A percentile compares a stretch with the other conserved stretches of the same genome.
phyloP scores from a whole-genome alignment of 2,888 invertebrate genomes.

The Archips xylosteana region DNA sequence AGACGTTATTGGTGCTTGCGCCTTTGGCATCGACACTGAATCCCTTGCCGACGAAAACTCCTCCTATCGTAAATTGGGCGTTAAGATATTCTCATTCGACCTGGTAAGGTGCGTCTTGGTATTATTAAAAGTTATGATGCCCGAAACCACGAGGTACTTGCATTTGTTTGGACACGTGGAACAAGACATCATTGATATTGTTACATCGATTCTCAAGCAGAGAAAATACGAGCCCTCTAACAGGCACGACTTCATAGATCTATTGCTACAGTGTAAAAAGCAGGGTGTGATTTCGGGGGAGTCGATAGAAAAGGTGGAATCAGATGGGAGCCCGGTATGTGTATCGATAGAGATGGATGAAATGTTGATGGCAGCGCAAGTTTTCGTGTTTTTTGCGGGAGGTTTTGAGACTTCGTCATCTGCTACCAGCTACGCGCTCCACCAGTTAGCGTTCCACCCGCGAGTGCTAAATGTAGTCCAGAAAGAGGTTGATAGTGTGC shows the following conservation, averaged over 20 bases:
- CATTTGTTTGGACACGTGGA: neutral
- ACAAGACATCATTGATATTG: constrained; percentile 38
- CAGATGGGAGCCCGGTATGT: constrained; percentile 39
- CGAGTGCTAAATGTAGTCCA: neutral
- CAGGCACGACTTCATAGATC: constrained; percentile 44
- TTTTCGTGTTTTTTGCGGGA: constrained; percentile 12
- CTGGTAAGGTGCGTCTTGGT: neutral
- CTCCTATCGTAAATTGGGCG: constrained; percentile 24
- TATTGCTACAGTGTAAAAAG: constrained; percentile 43
- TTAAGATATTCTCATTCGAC: constrained; percentile 3
- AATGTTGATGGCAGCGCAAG: constrained; percentile 42
- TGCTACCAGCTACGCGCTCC: constrained; percentile 10
- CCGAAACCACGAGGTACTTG: neutral
- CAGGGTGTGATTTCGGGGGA: constrained; percentile 44
- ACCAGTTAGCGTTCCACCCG: constrained; percentile 16
- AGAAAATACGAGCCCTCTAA: constrained; percentile 42
- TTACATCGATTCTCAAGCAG: constrained; percentile 41
- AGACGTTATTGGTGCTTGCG: constrained; percentile 46
- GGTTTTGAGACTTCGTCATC: constrained; percentile 21
- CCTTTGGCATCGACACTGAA: constrained; percentile 44
- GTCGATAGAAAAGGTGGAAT: constrained; percentile 42
- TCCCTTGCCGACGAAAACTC: constrained; percentile 41
- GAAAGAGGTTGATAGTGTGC: constrained; percentile 5
- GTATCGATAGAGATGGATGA: constrained; percentile 43
- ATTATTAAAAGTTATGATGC: neutral